phyloP scores from a whole-genome alignment of 2,888 invertebrate species.

The Phragmatobia fuliginosa region DNA sequence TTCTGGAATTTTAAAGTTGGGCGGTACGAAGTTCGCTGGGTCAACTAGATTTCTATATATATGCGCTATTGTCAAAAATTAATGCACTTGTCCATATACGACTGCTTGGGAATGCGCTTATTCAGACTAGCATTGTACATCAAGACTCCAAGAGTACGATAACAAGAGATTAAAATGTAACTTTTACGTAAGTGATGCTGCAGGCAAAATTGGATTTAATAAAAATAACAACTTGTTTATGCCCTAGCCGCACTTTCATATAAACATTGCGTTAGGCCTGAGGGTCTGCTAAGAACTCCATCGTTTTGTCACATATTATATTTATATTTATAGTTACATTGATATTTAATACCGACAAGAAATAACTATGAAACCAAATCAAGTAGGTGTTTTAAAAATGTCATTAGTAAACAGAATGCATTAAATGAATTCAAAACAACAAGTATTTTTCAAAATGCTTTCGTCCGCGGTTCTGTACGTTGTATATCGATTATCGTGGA shows the following conservation, averaged over 20 bases:
- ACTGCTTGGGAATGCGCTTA: background rate
- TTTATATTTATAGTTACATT: no score
- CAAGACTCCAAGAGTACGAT: background rate
- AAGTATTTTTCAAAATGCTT: background rate
- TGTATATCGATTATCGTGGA: no score
- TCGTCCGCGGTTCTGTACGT: no score
- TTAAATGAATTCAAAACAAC: background rate
- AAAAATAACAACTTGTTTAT: constrained; percentile 23
- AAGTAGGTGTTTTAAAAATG: background rate
- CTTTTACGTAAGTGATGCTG: no score
- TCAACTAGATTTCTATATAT: no score
- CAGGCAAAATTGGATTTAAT: background rate
- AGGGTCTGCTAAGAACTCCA: constrained; percentile 21
- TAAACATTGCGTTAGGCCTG: constrained; percentile 25
- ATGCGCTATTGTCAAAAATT: background rate
- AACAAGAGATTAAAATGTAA: no score
- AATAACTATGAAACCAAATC: background rate
- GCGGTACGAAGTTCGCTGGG: no score
- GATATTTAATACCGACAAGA: no score
- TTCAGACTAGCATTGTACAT: background rate
- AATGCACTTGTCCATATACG: background rate
- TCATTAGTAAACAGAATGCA: background rate
- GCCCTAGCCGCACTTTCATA: constrained; percentile 26
- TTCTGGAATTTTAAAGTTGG: no score
- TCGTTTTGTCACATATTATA: background rate